Evolutionary conservation across 1,140 invertebrate species (phyloP).

Genomic region (Cherax quadricarinatus): DNA sequence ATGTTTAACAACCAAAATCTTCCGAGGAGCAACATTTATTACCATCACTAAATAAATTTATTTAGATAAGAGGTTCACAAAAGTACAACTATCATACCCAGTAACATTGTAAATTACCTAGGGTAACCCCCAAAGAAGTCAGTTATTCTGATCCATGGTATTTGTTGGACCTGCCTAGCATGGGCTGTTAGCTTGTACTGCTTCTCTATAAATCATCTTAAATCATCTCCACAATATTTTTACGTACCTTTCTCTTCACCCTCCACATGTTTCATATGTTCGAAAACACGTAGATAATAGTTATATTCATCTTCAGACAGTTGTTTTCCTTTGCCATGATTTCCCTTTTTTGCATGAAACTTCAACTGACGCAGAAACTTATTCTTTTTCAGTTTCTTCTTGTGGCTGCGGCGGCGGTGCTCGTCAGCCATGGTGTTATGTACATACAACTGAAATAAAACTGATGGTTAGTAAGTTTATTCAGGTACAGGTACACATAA

Average conservation of each 20-base stretch:
- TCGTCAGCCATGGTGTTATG: background rate
- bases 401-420: background rate
- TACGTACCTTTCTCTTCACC: slow-evolving; percentile 47
- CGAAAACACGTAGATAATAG: slow-evolving; percentile 48
- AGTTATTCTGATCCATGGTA: background rate
- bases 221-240: background rate
- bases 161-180: background rate
- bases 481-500: too few relatives aligned
- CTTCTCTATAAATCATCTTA: background rate
- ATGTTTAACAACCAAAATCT: too few relatives aligned
- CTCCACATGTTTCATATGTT: slow-evolving; percentile 42
- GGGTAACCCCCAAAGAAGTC: background rate
- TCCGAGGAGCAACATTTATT: too few relatives aligned
- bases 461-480: too few relatives aligned
- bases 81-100: background rate
- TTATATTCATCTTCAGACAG: slow-evolving; percentile 55
- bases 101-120: background rate
- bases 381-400: slow-evolving; percentile 41
- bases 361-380: slow-evolving; percentile 46
- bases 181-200: background rate
- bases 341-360: slow-evolving; percentile 21
- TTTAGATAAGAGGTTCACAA: background rate
- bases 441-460: background rate
- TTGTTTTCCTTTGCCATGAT: slow-evolving; percentile 40
- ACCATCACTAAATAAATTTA: background rate